Conservation (phyloP, 2,113 vertebrate genomes). For the Theristicus caerulescens region DNA sequence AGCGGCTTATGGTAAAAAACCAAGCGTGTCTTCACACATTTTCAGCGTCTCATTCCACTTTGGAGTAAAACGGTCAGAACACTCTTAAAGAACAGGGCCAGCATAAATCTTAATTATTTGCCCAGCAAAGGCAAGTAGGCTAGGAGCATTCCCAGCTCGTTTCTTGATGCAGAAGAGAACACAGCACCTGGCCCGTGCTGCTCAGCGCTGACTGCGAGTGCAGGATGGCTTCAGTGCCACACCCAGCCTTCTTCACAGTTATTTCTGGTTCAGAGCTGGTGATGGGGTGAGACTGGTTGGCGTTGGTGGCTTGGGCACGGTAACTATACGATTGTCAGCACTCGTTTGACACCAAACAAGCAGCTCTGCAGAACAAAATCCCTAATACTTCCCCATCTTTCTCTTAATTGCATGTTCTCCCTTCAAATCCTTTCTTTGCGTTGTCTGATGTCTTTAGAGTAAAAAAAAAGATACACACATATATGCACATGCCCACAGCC, state of each 20-base stretch:
- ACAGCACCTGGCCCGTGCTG: fast-evolving
- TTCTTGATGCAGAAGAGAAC: neutral
- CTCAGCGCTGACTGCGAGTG: neutral
- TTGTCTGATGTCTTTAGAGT: too few relatives aligned
- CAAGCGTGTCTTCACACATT: neutral
- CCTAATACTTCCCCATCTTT: neutral
- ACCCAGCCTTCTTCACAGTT: neutral
- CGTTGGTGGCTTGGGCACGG: fast-evolving
- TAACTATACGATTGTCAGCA: fast-evolving
- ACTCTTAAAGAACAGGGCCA: neutral
- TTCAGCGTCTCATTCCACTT: neutral
- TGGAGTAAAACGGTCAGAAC: neutral
- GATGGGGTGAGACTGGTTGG: neutral
- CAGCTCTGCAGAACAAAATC: neutral
- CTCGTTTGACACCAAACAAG: neutral
- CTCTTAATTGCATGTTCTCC: neutral
- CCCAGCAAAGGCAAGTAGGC: neutral
- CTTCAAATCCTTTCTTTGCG: neutral
- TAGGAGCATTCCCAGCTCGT: fast-evolving
- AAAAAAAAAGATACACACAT: too few relatives aligned
- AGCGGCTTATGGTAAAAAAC: neutral
- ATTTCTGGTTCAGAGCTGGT: neutral
- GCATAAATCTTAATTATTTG: too few relatives aligned
- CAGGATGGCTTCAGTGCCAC: fast-evolving
- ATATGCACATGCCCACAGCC: fast-evolving